Conservation (phyloP, 2,113 vertebrate genomes). For the Pseudopipra pipra region DNA sequence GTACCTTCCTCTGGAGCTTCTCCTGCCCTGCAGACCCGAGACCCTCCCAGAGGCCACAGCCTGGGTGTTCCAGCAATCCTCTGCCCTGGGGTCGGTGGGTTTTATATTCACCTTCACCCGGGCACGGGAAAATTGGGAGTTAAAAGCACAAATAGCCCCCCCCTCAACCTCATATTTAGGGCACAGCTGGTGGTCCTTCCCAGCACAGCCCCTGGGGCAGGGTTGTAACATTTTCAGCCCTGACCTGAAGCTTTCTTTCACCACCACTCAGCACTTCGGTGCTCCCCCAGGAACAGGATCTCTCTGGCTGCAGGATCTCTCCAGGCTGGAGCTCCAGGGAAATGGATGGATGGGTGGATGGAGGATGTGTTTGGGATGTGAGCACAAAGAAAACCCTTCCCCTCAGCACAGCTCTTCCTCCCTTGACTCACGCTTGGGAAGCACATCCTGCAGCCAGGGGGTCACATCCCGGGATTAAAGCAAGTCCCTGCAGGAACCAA, state of each 20-base stretch:
- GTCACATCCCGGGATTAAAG: background rate
- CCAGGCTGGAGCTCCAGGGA: background rate
- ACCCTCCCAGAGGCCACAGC: background rate
- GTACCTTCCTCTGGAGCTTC: background rate
- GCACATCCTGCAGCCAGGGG: background rate
- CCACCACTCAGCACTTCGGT: background rate
- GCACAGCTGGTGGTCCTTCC: background rate
- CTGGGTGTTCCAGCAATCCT: background rate
- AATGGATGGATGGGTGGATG: background rate
- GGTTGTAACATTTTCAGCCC: background rate
- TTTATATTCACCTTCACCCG: accelerated
- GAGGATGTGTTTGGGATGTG: background rate
- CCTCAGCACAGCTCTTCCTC: background rate
- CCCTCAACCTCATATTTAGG: background rate
- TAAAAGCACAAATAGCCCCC: background rate
- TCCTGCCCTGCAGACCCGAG: background rate
- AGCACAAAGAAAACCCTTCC: background rate
- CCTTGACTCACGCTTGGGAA: background rate
- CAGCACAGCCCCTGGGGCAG: background rate
- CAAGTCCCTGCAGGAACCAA: background rate
- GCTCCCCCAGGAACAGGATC: background rate
- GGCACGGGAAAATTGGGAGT: background rate
- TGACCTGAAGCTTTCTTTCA: background rate
- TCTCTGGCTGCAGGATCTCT: background rate
- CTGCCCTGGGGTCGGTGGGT: background rate